Conservation (phyloP, 2,888 invertebrate species). For the Tetramorium bicarinatum region DNA sequence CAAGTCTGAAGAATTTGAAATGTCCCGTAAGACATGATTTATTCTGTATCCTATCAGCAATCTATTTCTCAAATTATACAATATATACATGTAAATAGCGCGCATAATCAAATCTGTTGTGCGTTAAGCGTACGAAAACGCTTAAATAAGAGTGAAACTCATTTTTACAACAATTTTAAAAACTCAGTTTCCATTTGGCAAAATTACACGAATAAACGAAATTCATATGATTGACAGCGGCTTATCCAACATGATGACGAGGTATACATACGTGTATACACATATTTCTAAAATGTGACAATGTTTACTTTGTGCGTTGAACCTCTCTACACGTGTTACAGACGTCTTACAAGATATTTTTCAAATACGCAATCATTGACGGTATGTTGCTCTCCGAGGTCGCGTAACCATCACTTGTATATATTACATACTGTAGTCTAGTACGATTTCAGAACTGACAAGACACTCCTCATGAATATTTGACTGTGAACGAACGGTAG, state of each 20-base stretch:
- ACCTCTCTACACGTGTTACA: constrained; percentile 51
- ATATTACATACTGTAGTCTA: constrained; percentile 68
- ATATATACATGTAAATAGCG: constrained; percentile 48
- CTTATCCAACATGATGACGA: constrained; percentile 28
- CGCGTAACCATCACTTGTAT: constrained; percentile 67
- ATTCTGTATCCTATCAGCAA: constrained; percentile 51
- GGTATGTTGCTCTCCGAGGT: constrained; percentile 54
- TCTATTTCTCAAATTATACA: constrained; percentile 29
- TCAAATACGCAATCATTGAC: constrained; percentile 56
- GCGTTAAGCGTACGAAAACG: neutral
- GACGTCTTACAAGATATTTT: constrained; percentile 56
- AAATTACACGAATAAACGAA: neutral
- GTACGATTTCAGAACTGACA: constrained; percentile 74
- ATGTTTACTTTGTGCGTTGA: constrained; percentile 42
- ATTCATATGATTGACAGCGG: neutral
- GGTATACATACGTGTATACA: constrained; percentile 10
- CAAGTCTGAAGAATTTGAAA: constrained; percentile 47
- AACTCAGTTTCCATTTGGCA: neutral
- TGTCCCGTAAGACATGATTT: constrained; percentile 45
- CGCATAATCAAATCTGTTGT: constrained; percentile 43
- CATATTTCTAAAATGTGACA: constrained; percentile 29
- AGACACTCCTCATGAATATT: constrained; percentile 67
- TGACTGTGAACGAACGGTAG: constrained; percentile 60
- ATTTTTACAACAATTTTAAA: neutral
- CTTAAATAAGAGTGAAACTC: constrained; percentile 1